phyloP scores from a whole-genome alignment of 2,797 vertebrate species.

The Babyrousa celebensis region DNA sequence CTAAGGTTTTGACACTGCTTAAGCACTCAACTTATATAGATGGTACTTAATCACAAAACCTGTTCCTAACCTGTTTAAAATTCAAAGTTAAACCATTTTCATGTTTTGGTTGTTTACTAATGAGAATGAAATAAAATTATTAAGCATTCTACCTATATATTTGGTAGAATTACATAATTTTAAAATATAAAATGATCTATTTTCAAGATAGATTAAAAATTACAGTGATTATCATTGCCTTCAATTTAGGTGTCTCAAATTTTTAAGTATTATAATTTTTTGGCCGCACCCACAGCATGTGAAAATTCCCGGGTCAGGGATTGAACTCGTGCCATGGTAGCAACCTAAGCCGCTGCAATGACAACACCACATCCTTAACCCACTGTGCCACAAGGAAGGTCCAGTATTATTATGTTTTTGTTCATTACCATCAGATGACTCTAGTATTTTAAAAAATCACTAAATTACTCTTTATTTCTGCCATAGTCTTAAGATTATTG shows the following conservation, averaged over 20 bases:
- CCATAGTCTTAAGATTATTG: constrained; percentile 2
- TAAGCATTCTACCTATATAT: not conserved
- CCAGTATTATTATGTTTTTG: constrained; percentile 44
- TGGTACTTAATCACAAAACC: not conserved
- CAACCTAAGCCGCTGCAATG: too few species aligned
- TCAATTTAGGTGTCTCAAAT: constrained; percentile 57
- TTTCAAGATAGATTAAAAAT: constrained; percentile 56
- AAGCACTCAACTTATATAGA: not conserved
- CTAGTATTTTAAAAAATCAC: constrained; percentile 44
- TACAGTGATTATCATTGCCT: constrained; percentile 42
- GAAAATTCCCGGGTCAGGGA: too few species aligned
- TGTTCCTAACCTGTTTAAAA: constrained; percentile 45
- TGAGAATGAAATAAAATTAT: constrained; percentile 54
- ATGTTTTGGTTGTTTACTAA: constrained; percentile 49
- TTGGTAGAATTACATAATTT: constrained; percentile 62
- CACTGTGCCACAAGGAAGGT: too few species aligned
- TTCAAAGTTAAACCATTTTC: constrained; percentile 19
- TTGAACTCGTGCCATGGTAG: too few species aligned
- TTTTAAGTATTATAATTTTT: constrained; percentile 17
- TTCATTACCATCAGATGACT: constrained; percentile 18
- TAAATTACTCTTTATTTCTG: constrained; percentile 56
- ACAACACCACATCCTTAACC: too few species aligned
- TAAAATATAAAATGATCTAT: constrained; percentile 41
- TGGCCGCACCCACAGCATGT: too few species aligned
- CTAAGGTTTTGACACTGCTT: constrained; percentile 5